Base-by-base conservation (phyloP, 2,113 vertebrate species). In the Varanus komodoensis region DNA sequence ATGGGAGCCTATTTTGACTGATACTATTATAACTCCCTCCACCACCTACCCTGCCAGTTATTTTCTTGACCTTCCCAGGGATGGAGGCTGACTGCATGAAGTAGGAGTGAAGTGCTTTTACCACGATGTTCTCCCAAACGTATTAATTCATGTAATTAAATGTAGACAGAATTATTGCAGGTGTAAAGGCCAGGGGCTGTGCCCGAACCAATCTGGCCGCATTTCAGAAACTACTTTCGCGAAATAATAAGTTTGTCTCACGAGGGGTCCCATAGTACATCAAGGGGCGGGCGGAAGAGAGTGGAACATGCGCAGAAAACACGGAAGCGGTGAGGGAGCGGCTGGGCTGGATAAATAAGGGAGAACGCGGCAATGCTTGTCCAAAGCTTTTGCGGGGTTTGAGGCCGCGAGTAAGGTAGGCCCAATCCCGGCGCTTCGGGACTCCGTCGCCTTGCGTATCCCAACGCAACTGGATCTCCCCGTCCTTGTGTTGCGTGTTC, bases 321-420 rank as follows among this genome's bases (percentile, higher is more conserved):
- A 9, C 84, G 92, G 92, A 93, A 94, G 92, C 68, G 86, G 81
- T 38, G 89, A 27, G 88, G 32, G 48, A 71, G 84, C 54, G 1
- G 27, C 4, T 27, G 0, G 0, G 52, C 14, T 0, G 0, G 79
- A 48, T 48, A 64, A 91, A 89, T 87, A 69, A 64, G 1, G 71
- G 0, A 29, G 29, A 7, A 21, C 61, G 80, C 48, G 19, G 23
- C 25, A 7, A 17, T 48, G 6, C 3, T 73, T 52, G 17, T 9
- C 5, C 44, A 32, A 21, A 1, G 27, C n/a, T 79, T 78, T 79
- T 32, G 52, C 32, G 32, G 8, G 17, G 52, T 34, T 48, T 44
- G 23, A 50, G 52, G 67, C n/a, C 7, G 25, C n/a, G 8, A 4
- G 23, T 9, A 61, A 73, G 84, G 77, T 81, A 73, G 34, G 67